These are phyloP conservation scores for Stratiomys singularior DNA, from an alignment of 2,888 invertebrate genomes.

Conservation along the genomic window DNA sequence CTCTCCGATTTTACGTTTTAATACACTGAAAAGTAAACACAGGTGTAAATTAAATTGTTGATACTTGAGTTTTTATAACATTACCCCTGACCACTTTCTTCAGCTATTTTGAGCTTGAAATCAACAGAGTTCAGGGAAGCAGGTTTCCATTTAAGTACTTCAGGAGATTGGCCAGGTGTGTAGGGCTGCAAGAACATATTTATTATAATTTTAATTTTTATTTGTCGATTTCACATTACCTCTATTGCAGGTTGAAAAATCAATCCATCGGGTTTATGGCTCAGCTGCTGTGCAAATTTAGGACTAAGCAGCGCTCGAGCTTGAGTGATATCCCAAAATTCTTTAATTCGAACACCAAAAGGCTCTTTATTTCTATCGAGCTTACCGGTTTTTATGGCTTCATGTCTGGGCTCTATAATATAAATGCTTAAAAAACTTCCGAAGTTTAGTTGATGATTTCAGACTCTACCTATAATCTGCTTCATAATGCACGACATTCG, in stretches of 20 bases:
- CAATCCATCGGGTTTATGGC: conserved; percentile 97
- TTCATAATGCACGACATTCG: conserved; percentile 81
- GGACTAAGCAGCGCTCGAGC: conserved; percentile 78
- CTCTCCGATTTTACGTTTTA: conserved; percentile 75
- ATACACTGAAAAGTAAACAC: conserved; percentile 68
- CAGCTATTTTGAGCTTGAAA: conserved; percentile 86
- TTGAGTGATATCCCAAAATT: conserved; percentile 87
- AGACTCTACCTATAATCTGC: conserved; percentile 72
- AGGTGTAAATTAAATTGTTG: not conserved
- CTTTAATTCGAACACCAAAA: conserved; percentile 89
- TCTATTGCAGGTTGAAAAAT: conserved; percentile 95
- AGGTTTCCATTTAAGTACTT: conserved; percentile 98
- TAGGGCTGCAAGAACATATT: conserved; percentile 73
- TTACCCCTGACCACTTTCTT: conserved; percentile 78
- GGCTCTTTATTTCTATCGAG: conserved; percentile 84
- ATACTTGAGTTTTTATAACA: conserved; percentile 54
- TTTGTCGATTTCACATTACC: conserved; percentile 66
- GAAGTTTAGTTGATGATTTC: not conserved
- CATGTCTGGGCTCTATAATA: conserved; percentile 70
- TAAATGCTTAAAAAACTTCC: too few species aligned
- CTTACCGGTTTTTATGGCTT: conserved; percentile 80
- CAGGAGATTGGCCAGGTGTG: conserved; percentile 80
- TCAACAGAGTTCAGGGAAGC: conserved; percentile 94
- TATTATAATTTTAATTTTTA: not conserved
- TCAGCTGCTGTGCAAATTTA: conserved; percentile 84